phyloP scores from a whole-genome alignment of 2,113 vertebrate genomes.

The Cepphus grylle region DNA sequence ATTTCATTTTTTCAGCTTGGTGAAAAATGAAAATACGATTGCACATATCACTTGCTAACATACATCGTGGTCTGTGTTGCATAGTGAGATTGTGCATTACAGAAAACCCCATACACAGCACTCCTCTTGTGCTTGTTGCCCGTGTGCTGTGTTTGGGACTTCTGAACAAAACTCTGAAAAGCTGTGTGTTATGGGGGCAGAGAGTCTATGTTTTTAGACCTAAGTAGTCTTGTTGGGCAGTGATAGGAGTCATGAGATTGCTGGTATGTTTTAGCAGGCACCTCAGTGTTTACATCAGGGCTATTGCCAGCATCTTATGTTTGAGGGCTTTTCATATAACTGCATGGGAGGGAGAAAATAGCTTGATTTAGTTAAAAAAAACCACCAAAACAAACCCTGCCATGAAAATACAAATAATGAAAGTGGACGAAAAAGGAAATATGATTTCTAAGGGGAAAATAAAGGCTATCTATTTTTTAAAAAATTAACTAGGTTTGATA shows the following conservation, averaged over 20 bases:
- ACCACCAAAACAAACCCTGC: not conserved
- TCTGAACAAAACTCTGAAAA: not conserved
- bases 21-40: not conserved
- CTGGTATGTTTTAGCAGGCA: not conserved
- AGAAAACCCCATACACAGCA: not conserved
- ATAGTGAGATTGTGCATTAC: rapidly evolving
- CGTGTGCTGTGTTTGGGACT: not conserved
- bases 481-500: not conserved
- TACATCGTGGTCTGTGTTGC: not conserved
- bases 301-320: not conserved
- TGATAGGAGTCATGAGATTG: not conserved
- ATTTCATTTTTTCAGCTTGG: not conserved
- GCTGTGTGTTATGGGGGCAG: not conserved
- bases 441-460: not conserved
- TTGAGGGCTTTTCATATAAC: not conserved
- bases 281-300: rapidly evolving
- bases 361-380: not conserved
- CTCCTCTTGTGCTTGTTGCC: not conserved
- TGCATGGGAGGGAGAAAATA: not conserved
- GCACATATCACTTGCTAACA: not conserved
- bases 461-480: not conserved
- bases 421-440: not conserved
- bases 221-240: not conserved
- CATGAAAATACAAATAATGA: not conserved
- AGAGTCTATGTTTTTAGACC: not conserved